A percentile compares a stretch with the other conserved stretches of the same genome.
phyloP scores from a whole-genome alignment of 2,888 invertebrate species.

The Notocelia uddmanniana region DNA sequence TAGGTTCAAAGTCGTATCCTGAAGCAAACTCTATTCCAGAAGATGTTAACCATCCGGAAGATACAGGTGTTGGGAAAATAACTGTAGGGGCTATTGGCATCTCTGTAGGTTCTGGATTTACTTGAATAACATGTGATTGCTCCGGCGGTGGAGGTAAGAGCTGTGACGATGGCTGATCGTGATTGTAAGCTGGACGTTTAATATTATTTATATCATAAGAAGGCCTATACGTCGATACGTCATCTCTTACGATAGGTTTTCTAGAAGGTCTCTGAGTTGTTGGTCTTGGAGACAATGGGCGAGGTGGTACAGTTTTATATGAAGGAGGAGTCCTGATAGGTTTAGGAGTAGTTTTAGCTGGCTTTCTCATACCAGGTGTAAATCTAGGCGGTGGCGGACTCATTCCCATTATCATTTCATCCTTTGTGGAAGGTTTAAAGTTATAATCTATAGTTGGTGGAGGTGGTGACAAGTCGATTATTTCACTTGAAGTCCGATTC shows the following conservation, averaged over 20 bases:
- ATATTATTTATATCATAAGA: constrained; percentile 74
- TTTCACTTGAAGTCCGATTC: constrained; percentile 73
- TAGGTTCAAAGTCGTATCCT: constrained; percentile 73
- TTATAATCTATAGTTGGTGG: constrained; percentile 77
- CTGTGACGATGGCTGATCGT: constrained; percentile 75
- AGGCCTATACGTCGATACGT: constrained; percentile 78
- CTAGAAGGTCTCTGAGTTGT: constrained; percentile 67
- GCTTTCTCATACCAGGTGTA: constrained; percentile 63
- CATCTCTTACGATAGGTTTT: constrained; percentile 53
- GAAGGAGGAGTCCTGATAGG: constrained; percentile 72
- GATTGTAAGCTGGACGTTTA: constrained; percentile 69
- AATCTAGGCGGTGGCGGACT: constrained; percentile 81
- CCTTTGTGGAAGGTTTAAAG: constrained; percentile 75
- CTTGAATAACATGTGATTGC: constrained; percentile 59
- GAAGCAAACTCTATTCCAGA: constrained; percentile 77
- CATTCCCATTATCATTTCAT: constrained; percentile 85
- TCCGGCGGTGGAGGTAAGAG: constrained; percentile 74
- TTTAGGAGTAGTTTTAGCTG: constrained; percentile 67
- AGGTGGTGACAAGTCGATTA: constrained; percentile 82
- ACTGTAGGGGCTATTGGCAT: constrained; percentile 62
- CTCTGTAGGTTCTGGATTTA: constrained; percentile 59
- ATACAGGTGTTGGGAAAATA: constrained; percentile 76
- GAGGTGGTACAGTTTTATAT: constrained; percentile 71
- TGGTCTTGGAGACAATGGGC: constrained; percentile 69
- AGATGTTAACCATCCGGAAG: constrained; percentile 80